Evolutionary conservation across 2,888 invertebrate genomes (phyloP), one percentile per base, ranked within the genome.

Genomic region (Nomada hirtipes): DNA sequence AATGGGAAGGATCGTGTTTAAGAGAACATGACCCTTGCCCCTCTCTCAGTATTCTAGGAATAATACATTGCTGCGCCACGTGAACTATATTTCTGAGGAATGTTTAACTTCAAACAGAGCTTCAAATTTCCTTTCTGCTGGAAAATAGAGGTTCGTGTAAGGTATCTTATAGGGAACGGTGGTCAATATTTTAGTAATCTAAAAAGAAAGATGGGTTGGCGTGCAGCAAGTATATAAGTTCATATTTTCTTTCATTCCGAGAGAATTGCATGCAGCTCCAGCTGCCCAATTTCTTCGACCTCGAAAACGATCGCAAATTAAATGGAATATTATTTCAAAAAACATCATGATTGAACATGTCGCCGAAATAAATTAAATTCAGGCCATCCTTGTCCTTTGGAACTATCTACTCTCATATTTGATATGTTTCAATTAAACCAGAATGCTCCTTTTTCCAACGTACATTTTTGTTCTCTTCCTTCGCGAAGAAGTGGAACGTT

Each of bases 181-280:
- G 59, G 72, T 72, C 72, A 80, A 82, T 82, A 75, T 82, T 79
- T 82, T 75, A 82, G 57, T 65, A 80, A 80, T 82, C 60, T 60
- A 50, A 63, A 80, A 73, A 64, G 80, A 60, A 80, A 65, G 65
- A 59, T 60, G 64, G 53, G 7, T 53, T 57, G 61, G 52, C 36
- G 47, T 63, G 67, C 63, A 61, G 42, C 55, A 52, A 70, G 53
- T 70, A 63, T 47, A 47, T 47, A 47, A 47, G 11, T 70, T 18
- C 68, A 50, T 74, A 82, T 83, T 82, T 82, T 82, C 82, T 61
- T 81, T 71, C 53, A 57, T 53, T 61, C 74, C 65, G 55, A 68
- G 64, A n/a, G 53, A 20, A 26, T 52, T 60, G 44, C 60, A 26
- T 52, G 20, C 44, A 61, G 36, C 55, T 63, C 9, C 11, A 53